Base-by-base conservation (phyloP, 1,140 invertebrate genomes). In the Amphibalanus amphitrite region DNA sequence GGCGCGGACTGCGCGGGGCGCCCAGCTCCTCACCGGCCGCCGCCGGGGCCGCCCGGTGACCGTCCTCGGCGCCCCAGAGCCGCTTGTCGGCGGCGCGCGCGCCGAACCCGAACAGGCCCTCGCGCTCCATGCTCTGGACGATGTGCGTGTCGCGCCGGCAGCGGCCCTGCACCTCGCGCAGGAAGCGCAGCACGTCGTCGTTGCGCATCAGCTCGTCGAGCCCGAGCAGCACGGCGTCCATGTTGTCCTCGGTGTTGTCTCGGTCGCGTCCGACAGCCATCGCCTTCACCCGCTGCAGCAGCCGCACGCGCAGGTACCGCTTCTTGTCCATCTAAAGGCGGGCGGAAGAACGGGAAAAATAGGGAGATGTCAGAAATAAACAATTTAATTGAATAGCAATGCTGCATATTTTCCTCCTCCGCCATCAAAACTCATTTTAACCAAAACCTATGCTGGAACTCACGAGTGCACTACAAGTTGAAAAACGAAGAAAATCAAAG, bases 81-180 rank as follows among this genome's bases (percentile, higher is more conserved):
- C n/a, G 26, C 26, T 67, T 67, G 8, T 28, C 65, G 8, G n/a
- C n/a, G 17, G 6, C 3, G 3, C 65, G 26, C 65, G 65, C 17
- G 65, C 65, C 65, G 26, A 28, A 28, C 17, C 65, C 65, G 26
- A 67, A 28, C 65, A 26, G 28, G 8, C 65, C 65, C 65, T 67
- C 65, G 17, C 65, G 65, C 65, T 67, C 65, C 65, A 67, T 67
- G 65, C 65, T 67, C n/a, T 26, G 26, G 10, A 67, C 26, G 8
- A 67, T 26, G 26, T 67, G 65, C 8, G 65, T 67, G 26, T 67
- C 65, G 17, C 65, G 65, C 26, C 65, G 65, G 28, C 65, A 4
- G 65, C 65, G 65, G 6, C 65, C 65, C 65, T 26, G n/a, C 65
- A 25, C 28, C 65, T 67, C 65, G 65, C 65, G 65, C 65, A 67